Base-by-base conservation (phyloP, 1,140 invertebrate species). In the Drosophila ambigua region DNA sequence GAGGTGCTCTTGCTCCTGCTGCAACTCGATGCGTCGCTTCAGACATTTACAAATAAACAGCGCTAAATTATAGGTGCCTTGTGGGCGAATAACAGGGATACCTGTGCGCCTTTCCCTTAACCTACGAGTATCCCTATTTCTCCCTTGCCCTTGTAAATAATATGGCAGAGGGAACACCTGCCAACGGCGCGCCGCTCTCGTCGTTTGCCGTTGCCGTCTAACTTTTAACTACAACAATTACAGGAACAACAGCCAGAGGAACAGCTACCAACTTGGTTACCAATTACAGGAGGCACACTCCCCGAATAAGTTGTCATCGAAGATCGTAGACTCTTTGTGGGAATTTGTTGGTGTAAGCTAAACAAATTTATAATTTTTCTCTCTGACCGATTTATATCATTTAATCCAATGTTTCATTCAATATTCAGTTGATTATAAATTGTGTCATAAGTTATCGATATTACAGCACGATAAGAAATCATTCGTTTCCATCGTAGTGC, bases 41-140 rank as follows among this genome's bases (percentile, higher is more conserved):
- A 79, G 77, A 79, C 77, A 77, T 79, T 79, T 77, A 79, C 77
- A 79, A 79, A 79, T 79, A 79, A 79, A 79, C 77, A 77, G 77
- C 69, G 77, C 73, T 79, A 79, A 79, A 79, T 79, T 79, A 79
- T 79, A 79, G 77, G 73, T 79, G 69, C 77, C 74, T 61, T 61
- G 51, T 78, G 76, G 72, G 75, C 52, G 74, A 53, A 61, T 59
- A 46, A 55, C 23, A 53, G 28, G 35, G 35, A 39, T 39, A 39
- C 11, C 35, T 39, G 35, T 13, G 35, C 35, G 35, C 35, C 35
- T 13, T 13, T 13, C 35, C 35, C 11, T 5, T 28, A 39, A 13
- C 35, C 35, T 13, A 39, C 35, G 35, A 13, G 35, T 39, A 39
- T 39, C 16, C 68, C 48, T 52, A 51, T 20, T n/a, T 65, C 45